Conservation (phyloP, 2,888 invertebrate genomes). For the Plagodis pulveraria region DNA sequence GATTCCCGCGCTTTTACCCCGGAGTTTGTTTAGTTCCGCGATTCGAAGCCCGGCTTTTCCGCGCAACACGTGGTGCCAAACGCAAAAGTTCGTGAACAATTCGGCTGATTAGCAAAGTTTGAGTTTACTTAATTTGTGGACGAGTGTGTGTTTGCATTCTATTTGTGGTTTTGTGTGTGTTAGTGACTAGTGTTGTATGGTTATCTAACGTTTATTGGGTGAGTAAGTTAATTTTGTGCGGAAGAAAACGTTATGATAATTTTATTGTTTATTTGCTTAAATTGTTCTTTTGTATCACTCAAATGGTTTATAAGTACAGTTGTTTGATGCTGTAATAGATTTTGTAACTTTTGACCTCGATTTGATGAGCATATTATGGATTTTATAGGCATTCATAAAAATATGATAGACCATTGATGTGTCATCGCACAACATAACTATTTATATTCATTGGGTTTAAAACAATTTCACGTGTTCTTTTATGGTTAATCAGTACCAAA, state of each 20-base stretch:
- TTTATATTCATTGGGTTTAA: no score
- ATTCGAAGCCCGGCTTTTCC: conserved; percentile 37
- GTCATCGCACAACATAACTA: no score
- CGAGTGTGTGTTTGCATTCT: conserved; percentile 54
- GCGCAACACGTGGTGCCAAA: conserved; percentile 68
- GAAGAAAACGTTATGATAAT: conserved; percentile 17
- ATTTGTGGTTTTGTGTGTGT: conserved; percentile 46
- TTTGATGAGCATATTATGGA: neutral
- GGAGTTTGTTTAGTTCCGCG: conserved; percentile 10
- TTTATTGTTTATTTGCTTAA: conserved; percentile 20
- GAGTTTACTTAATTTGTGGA: conserved; percentile 46
- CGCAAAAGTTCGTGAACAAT: conserved; percentile 61
- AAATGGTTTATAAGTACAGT: conserved; percentile 13
- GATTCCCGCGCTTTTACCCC: conserved; percentile 35
- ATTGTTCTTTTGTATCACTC: conserved; percentile 9
- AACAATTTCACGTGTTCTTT: no score
- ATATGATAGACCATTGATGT: no score
- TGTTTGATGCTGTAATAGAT: conserved; percentile 2
- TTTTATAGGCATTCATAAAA: no score
- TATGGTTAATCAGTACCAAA: no score
- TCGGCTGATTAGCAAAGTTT: conserved; percentile 60
- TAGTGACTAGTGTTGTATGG: conserved; percentile 51
- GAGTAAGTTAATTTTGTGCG: conserved; percentile 30
- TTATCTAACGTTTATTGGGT: conserved; percentile 44
- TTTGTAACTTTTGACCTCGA: conserved; percentile 14